Conservation (phyloP, 2,113 vertebrate genomes). For the Maccullochella peelii region DNA sequence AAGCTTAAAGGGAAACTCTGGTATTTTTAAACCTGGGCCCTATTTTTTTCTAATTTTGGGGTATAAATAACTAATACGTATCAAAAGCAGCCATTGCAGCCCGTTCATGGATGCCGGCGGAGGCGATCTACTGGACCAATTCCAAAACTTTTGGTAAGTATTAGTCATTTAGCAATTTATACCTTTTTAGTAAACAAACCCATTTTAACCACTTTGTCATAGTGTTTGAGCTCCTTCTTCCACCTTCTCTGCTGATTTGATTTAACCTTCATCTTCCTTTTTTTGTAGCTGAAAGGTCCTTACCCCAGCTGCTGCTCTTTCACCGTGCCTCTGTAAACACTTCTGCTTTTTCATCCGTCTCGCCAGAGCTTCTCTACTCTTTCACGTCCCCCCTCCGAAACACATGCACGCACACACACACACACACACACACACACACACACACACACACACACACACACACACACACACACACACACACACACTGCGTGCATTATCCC, state of each 20-base stretch:
- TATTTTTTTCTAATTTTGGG: too few species aligned
- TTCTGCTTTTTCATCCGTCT: slow-evolving; percentile 50
- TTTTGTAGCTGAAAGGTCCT: slow-evolving; percentile 38
- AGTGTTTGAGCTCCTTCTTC: background rate
- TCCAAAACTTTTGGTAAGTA: too few species aligned
- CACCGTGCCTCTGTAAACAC: slow-evolving; percentile 61
- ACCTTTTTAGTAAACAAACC: background rate
- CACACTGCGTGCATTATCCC: slow-evolving; percentile 50
- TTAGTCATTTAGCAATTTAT: background rate
- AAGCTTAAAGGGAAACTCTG: background rate
- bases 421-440: slow-evolving; percentile 19
- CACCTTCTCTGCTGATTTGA: background rate
- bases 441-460: slow-evolving; percentile 6
- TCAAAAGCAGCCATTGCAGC: too few species aligned
- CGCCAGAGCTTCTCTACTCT: slow-evolving; percentile 28
- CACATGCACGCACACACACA: slow-evolving; percentile 10
- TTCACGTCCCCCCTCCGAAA: slow-evolving; percentile 22
- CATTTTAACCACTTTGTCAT: background rate
- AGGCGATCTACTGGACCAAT: too few species aligned
- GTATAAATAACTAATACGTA: too few species aligned
- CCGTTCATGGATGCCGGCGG: too few species aligned
- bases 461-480: background rate
- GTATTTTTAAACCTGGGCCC: too few species aligned
- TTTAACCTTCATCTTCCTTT: slow-evolving; percentile 14
- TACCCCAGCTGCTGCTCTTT: slow-evolving; percentile 57